Evolutionary conservation across 1,140 invertebrate species (phyloP), one percentile per base, ranked within the genome.

Genomic region (Polypedilum pembai): DNA sequence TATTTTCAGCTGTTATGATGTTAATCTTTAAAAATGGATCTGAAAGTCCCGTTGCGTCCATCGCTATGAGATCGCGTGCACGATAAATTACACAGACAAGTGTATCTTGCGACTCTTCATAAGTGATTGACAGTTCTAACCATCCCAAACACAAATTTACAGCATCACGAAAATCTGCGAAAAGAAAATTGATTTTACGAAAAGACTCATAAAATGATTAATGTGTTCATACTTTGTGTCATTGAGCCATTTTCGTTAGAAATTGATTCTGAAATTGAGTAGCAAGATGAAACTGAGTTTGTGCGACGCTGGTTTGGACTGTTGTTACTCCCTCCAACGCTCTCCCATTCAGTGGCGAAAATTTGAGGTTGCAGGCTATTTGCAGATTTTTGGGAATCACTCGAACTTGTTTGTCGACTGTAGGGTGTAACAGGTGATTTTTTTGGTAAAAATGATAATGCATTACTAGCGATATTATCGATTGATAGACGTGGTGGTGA

Each of bases 21-120:
- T 95, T 94, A 12, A 96, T 85, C 80, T 93, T 92, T 78, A 94
- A 94, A 81, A 94, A 97, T 1, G 94, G 93, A 86, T 97, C 94
- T 4, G 93, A 89, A n/a, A 95, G 84, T 0, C 94, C 94, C 77
- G 93, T 90, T 76, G 91, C 91, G 80, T 97, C 94, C 91, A 94
- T 96, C 12, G 92, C 88, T 74, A 89, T 91, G 10, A 97, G 83
- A 77, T 89, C 88, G 73, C 88, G 83, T 0, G 90, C 91, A 75
- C 91, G 85, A 75, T 92, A 86, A 20, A 95, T 86, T 0, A 89
- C 90, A 79, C 92, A 93, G 77, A 94, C 90, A 12, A 96, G 83
- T 15, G 90, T 90, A 76, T 90, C 89, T 63, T 88, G 88, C 10
- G 85, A 83, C 75, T 89, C 88, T 77, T 94, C 90, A 82, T 93